These are phyloP conservation scores for Cephus spinipes DNA, from an alignment of 2,888 invertebrate genomes.

Conservation along the genomic window DNA sequence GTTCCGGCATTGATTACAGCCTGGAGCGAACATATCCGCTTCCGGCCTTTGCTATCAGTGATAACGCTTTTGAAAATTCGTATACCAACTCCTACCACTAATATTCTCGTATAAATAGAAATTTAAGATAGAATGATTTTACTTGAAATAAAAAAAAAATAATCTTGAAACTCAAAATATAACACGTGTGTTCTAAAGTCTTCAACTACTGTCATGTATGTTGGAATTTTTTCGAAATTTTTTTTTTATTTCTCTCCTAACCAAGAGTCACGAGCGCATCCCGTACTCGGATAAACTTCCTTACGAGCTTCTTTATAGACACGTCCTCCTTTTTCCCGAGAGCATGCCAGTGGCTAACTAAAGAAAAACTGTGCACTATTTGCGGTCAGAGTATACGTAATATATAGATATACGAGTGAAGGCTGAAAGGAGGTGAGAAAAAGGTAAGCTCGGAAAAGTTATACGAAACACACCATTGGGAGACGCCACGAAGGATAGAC, in stretches of 20 bases:
- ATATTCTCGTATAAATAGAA: background rate
- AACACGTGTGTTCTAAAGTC: background rate
- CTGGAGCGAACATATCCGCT: slow-evolving; percentile 9
- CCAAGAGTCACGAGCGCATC: background rate
- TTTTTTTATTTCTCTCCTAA: background rate
- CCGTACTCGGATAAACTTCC: slow-evolving; percentile 25
- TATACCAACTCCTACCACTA: background rate
- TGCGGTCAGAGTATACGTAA: background rate
- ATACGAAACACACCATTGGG: background rate
- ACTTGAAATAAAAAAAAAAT: background rate
- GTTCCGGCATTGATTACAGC: background rate
- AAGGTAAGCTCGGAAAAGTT: background rate
- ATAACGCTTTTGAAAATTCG: background rate
- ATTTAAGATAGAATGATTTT: background rate
- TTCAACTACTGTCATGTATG: background rate
- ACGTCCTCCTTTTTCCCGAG: slow-evolving; percentile 14
- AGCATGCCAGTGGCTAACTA: slow-evolving; percentile 13
- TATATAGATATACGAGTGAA: background rate
- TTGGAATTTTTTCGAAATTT: background rate
- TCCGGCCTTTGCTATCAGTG: slow-evolving; percentile 1
- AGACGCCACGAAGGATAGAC: background rate
- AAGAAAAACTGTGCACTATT: background rate
- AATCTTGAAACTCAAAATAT: background rate
- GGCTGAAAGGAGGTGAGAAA: background rate
- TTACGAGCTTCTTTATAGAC: slow-evolving; percentile 16